Evolutionary conservation across 2,797 vertebrate genomes (phyloP).

Genomic region (Picus viridis): DNA sequence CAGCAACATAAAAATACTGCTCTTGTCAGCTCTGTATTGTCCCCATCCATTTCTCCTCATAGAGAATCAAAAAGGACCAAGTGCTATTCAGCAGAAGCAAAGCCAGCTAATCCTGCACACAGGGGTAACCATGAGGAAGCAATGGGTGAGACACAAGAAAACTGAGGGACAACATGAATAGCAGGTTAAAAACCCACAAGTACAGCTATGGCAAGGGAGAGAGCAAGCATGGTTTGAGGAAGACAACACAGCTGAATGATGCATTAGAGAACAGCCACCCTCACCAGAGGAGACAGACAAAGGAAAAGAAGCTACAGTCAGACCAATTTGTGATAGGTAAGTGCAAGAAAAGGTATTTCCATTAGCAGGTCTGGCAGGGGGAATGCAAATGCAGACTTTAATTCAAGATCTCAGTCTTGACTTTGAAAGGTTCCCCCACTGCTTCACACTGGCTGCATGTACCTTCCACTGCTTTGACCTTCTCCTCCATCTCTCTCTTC

Average conservation of each 20-base stretch:
- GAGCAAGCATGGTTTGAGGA: neutral
- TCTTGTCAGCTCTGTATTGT: neutral
- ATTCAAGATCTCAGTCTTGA: neutral
- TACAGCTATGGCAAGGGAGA: neutral
- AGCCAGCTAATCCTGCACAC: neutral
- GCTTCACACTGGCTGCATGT: neutral
- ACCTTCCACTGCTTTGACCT: slow-evolving; percentile 96
- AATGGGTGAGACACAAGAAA: neutral
- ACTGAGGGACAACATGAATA: neutral
- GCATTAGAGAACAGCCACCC: neutral
- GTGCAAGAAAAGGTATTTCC: neutral
- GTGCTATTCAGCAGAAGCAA: neutral
- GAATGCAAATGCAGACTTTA: neutral
- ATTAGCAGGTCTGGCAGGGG: neutral
- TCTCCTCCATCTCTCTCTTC: slow-evolving; percentile 90
- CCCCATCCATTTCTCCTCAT: neutral
- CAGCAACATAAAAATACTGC: neutral
- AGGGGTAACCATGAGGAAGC: neutral
- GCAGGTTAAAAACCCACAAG: neutral
- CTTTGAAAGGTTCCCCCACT: neutral
- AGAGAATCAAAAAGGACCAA: neutral
- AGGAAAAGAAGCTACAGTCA: neutral
- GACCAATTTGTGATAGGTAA: neutral
- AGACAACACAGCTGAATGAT: neutral
- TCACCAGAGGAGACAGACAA: neutral